Evolutionary conservation across 2,888 invertebrate species (phyloP).

Genomic region (Leptothorax acervorum): DNA sequence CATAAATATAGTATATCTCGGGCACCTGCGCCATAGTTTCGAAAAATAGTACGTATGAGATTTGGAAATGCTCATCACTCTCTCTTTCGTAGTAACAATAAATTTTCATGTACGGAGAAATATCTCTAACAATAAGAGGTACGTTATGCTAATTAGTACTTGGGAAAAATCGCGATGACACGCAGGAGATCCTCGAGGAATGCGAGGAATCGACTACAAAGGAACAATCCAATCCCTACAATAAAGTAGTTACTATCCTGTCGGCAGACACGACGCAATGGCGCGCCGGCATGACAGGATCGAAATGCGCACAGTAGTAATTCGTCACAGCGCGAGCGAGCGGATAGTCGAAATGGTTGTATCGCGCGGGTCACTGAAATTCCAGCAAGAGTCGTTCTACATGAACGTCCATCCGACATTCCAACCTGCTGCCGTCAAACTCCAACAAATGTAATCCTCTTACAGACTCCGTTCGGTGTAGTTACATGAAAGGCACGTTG

Average conservation of each 20-base stretch:
- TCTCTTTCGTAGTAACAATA: not conserved
- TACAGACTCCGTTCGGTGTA: slow-evolving; percentile 33
- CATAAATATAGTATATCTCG: not conserved
- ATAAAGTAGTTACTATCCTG: slow-evolving; percentile 9
- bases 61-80: not conserved
- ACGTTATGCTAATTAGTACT: not conserved
- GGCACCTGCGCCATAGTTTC: not conserved
- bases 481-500: slow-evolving; percentile 29
- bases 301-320: slow-evolving; percentile 47
- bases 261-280: not conserved
- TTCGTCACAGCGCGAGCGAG: slow-evolving; percentile 34
- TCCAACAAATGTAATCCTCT: slow-evolving; percentile 52
- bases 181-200: not conserved
- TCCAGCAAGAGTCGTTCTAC: slow-evolving; percentile 35
- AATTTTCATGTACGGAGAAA: not conserved
- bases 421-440: slow-evolving; percentile 41
- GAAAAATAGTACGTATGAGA: not conserved
- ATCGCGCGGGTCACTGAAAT: slow-evolving; percentile 39
- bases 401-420: slow-evolving; percentile 43
- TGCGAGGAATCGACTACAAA: slow-evolving; percentile 31
- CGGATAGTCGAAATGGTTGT: slow-evolving; percentile 35
- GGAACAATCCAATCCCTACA: slow-evolving; percentile 1
- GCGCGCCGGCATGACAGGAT: slow-evolving; percentile 15
- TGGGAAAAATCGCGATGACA: slow-evolving; percentile 31
- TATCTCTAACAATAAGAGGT: not conserved